A percentile compares a stretch with the other conserved stretches of the same genome.
These are phyloP conservation scores for Corvus hawaiiensis DNA, from an alignment of 2,113 vertebrate genomes.

Conservation along the genomic window DNA sequence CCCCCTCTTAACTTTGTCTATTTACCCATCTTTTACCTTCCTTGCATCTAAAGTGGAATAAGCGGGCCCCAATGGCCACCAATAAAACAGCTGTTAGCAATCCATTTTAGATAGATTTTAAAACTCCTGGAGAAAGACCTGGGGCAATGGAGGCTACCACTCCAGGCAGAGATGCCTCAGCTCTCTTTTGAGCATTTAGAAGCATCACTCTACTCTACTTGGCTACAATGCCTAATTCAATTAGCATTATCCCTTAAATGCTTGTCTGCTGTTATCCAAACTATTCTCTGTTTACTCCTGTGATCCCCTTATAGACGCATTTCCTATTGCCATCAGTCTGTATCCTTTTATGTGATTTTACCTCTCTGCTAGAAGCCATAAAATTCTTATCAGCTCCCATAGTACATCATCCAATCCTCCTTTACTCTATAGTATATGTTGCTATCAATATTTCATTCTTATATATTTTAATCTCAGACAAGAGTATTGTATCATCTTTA, in stretches of 20 bases:
- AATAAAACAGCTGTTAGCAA: background rate
- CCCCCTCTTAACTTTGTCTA: background rate
- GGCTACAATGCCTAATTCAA: constrained; percentile 59
- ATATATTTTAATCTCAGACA: constrained; percentile 61
- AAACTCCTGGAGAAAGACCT: background rate
- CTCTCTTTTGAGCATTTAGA: constrained; percentile 24
- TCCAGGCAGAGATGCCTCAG: constrained; percentile 24
- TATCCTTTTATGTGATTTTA: constrained; percentile 62
- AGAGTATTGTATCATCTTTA: constrained; percentile 64
- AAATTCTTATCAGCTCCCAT: constrained; percentile 62
- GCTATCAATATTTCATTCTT: constrained; percentile 63
- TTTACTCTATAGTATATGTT: background rate
- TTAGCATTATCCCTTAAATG: constrained; percentile 61
- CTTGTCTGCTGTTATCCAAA: constrained; percentile 40
- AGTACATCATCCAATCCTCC: constrained; percentile 1
- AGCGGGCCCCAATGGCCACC: background rate
- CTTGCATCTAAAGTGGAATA: background rate
- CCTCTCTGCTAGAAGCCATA: constrained; percentile 20
- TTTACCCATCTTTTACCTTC: background rate
- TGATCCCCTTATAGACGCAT: constrained; percentile 42
- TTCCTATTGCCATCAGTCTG: constrained; percentile 58
- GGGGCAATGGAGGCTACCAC: background rate
- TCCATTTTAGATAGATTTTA: background rate
- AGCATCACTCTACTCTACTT: constrained; percentile 29
- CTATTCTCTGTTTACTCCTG: constrained; percentile 54